Conservation (phyloP, 2,113 vertebrate genomes). For the Neodon shergylaensis region DNA sequence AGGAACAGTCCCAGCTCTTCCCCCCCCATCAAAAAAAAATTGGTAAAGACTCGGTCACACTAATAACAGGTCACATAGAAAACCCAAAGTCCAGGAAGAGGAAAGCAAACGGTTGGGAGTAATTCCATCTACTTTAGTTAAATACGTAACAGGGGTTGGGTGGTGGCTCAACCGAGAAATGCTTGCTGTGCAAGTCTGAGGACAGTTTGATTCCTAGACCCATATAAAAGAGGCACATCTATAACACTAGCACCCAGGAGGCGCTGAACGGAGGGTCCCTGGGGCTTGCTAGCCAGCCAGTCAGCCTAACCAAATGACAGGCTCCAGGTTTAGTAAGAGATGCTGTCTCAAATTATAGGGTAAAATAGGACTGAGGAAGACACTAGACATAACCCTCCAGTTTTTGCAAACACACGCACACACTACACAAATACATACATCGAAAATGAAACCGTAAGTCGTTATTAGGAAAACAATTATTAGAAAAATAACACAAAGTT, state of each 20-base stretch:
- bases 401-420: too few species aligned
- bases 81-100: slow-evolving; percentile 6
- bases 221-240: neutral
- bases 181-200: neutral
- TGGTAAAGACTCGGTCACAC: neutral
- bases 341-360: neutral
- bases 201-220: neutral
- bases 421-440: neutral
- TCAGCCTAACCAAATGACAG: neutral
- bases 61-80: neutral
- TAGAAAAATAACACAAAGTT: slow-evolving; percentile 24
- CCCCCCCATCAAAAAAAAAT: neutral
- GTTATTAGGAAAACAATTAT: neutral
- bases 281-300: neutral
- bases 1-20: neutral
- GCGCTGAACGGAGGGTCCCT: too few species aligned
- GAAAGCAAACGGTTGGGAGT: neutral
- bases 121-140: neutral
- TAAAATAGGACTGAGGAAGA: neutral
- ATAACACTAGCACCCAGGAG: neutral
- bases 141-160: neutral
- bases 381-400: neutral
- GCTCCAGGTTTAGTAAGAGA: too few species aligned
- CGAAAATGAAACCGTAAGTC: neutral
- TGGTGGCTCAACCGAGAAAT: neutral